Evolutionary conservation across 2,888 invertebrate genomes (phyloP).

Genomic region (Drosophila pseudotalamancana): DNA sequence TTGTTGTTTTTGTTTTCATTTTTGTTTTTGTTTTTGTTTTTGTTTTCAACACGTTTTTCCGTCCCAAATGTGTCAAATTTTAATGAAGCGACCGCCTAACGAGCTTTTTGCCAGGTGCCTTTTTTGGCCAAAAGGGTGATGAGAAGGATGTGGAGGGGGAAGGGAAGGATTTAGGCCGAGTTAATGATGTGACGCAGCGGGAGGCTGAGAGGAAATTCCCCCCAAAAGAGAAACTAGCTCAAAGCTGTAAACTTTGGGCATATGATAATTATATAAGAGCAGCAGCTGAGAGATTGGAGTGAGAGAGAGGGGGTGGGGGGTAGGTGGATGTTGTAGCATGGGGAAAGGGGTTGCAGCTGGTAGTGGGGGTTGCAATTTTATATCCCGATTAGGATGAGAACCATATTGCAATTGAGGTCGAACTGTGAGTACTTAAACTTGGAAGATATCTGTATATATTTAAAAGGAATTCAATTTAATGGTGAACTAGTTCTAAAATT

Average conservation of each 20-base stretch:
- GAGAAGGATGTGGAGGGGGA: background rate
- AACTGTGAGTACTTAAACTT: background rate
- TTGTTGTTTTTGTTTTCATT: background rate
- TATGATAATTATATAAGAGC: constrained; percentile 1
- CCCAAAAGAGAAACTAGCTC: background rate
- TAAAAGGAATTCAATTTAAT: background rate
- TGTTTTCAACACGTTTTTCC: constrained; percentile 9
- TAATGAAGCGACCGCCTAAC: constrained; percentile 71
- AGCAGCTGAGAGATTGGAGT: too few species aligned
- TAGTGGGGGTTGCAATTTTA: background rate
- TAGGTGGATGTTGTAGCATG: too few species aligned
- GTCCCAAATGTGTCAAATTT: constrained; percentile 70
- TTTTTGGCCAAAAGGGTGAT: background rate
- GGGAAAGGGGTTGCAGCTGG: too few species aligned
- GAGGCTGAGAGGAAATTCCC: background rate
- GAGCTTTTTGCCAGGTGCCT: constrained; percentile 50
- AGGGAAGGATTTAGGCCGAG: constrained; percentile 6
- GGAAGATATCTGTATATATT: background rate
- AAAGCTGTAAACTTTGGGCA: constrained; percentile 17
- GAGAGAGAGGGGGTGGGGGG: background rate
- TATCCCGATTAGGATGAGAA: constrained; percentile 1
- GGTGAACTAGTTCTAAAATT: background rate
- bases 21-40: constrained; percentile 3
- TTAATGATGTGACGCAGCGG: constrained; percentile 44
- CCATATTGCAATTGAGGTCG: background rate